A percentile compares a stretch with the other conserved stretches of the same genome.
These are phyloP conservation scores for Ophonus ardosiacus DNA, from an alignment of 2,888 invertebrate genomes.

Conservation along the genomic window DNA sequence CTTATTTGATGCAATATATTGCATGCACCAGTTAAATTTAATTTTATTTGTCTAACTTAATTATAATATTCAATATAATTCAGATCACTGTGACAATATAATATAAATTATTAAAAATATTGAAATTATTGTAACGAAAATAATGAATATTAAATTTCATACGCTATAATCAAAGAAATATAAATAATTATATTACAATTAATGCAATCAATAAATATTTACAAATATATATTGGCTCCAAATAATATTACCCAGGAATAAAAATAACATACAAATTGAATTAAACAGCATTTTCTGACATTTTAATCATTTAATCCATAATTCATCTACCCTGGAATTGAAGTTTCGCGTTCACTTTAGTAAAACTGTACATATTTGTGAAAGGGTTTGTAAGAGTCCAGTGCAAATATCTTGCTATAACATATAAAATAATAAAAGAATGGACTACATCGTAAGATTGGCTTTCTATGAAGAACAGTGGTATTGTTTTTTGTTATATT, in stretches of 20 bases:
- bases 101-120: not conserved
- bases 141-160: not conserved
- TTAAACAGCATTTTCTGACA: not conserved
- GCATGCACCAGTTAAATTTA: not conserved
- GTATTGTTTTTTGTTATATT: not conserved
- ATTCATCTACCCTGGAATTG: not conserved
- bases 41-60: not conserved
- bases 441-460: not conserved
- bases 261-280: not conserved
- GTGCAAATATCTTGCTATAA: constrained; percentile 21
- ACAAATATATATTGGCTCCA: not conserved
- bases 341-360: not conserved
- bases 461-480: not conserved
- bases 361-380: not conserved
- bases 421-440: constrained; percentile 6
- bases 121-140: not conserved
- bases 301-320: not conserved
- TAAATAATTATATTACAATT: not conserved
- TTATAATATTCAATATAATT: not conserved
- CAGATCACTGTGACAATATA: not conserved
- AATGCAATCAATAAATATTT: not conserved
- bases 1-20: too few relatives aligned
- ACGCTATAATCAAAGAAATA: not conserved
- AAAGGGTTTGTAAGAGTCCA: not conserved
- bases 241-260: not conserved